Conservation (phyloP, 1,140 invertebrate genomes). For the Leptinotarsa lineolata region DNA sequence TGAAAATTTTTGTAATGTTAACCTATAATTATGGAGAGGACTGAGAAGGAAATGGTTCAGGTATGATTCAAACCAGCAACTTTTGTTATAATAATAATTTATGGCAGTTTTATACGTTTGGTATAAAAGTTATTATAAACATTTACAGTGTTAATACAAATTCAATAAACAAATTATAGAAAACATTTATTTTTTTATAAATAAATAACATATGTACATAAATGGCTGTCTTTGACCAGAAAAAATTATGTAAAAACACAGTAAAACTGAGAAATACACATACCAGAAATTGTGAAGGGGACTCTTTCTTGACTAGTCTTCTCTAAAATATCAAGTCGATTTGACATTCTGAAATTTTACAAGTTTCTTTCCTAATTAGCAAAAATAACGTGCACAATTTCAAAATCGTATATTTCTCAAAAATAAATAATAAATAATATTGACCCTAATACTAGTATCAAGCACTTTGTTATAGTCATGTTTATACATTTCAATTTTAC, state of each 20-base stretch:
- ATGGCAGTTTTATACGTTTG: slow-evolving; percentile 43
- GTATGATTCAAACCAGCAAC: neutral
- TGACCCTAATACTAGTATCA: slow-evolving; percentile 37
- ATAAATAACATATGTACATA: slow-evolving; percentile 48
- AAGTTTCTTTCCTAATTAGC: neutral
- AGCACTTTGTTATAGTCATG: slow-evolving; percentile 44
- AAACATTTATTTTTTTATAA: slow-evolving; percentile 38
- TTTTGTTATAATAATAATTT: slow-evolving; percentile 38
- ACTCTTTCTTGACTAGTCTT: no score
- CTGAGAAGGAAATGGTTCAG: neutral
- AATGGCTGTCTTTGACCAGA: slow-evolving; percentile 41
- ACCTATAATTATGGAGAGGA: no score
- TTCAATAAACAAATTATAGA: slow-evolving; percentile 45
- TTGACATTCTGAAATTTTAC: slow-evolving; percentile 6
- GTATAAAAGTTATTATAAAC: slow-evolving; percentile 47
- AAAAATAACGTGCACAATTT: slow-evolving; percentile 23
- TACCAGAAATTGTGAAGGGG: neutral
- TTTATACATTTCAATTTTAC: slow-evolving; percentile 12
- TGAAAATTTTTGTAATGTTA: no score
- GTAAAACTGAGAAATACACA: slow-evolving; percentile 1
- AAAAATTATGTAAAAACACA: slow-evolving; percentile 43
- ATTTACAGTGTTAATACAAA: slow-evolving; percentile 42
- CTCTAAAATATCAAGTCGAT: no score
- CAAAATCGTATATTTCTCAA: slow-evolving; percentile 29
- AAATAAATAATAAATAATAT: slow-evolving; percentile 33